Conservation (phyloP, 2,888 invertebrate genomes). For the Dynastes maya region DNA sequence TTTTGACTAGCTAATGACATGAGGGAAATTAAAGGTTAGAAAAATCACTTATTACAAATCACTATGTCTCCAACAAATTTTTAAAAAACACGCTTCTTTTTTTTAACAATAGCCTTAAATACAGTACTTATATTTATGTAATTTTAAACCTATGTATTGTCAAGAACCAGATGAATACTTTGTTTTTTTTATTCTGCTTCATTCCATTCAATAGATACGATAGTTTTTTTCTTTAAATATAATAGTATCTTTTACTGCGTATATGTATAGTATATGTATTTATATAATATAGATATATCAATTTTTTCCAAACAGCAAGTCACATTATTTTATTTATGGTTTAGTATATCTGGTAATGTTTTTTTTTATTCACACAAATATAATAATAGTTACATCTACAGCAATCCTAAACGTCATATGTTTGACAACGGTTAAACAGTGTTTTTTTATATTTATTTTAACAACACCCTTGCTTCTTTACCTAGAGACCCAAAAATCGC, state of each 20-base stretch:
- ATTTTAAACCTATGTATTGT: slow-evolving; percentile 67
- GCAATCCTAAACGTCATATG: slow-evolving; percentile 63
- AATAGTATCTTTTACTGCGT: not conserved
- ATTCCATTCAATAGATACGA: slow-evolving; percentile 40
- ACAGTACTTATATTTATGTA: slow-evolving; percentile 66
- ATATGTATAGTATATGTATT: slow-evolving; percentile 6
- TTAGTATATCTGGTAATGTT: slow-evolving; percentile 47
- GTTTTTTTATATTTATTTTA: slow-evolving; percentile 57
- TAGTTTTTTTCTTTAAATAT: not conserved
- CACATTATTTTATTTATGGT: slow-evolving; percentile 25
- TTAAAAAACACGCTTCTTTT: slow-evolving; percentile 59
- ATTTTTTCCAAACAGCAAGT: slow-evolving; percentile 29
- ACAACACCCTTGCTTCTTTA: slow-evolving; percentile 16
- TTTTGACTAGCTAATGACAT: slow-evolving; percentile 42
- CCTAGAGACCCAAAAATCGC: not conserved
- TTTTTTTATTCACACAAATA: slow-evolving; percentile 64
- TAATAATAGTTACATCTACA: slow-evolving; percentile 66
- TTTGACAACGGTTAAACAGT: slow-evolving; percentile 66
- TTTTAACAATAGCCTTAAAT: slow-evolving; percentile 67
- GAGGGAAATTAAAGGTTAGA: slow-evolving; percentile 19
- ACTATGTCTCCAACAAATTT: slow-evolving; percentile 44
- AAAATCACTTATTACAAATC: not conserved
- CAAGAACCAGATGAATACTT: slow-evolving; percentile 68
- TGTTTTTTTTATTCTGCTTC: slow-evolving; percentile 36
- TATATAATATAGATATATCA: slow-evolving; percentile 15